phyloP scores from a whole-genome alignment of 1,140 invertebrate species.

The Thaumatotibia leucotreta region DNA sequence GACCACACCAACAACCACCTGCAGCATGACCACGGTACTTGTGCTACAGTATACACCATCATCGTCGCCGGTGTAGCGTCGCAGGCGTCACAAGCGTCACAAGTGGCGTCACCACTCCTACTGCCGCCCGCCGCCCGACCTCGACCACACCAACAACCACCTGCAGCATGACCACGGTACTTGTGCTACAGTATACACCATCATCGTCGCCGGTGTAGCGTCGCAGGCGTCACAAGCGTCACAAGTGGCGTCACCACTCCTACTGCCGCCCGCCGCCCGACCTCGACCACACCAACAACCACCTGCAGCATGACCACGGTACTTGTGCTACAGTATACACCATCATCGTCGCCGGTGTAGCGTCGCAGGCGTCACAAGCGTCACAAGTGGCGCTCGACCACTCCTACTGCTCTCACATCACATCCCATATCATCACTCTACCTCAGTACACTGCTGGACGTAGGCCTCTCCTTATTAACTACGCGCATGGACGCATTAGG shows the following conservation, averaged over 20 bases:
- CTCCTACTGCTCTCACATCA: constrained; percentile 90
- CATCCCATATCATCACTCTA: no score
- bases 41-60: no score
- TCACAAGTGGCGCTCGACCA: constrained; percentile 88
- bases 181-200: no score
- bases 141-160: constrained; percentile 49
- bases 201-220: constrained; percentile 51
- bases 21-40: constrained; percentile 73
- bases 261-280: constrained; percentile 84
- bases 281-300: constrained; percentile 43
- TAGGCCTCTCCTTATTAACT: no score
- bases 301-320: constrained; percentile 73
- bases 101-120: constrained; percentile 90
- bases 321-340: no score
- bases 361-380: constrained; percentile 76
- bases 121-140: constrained; percentile 81
- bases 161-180: constrained; percentile 74
- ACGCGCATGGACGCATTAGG: no score
- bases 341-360: constrained; percentile 46
- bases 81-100: constrained; percentile 78
- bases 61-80: constrained; percentile 55
- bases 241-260: constrained; percentile 88
- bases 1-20: constrained; percentile 56
- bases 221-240: constrained; percentile 78
- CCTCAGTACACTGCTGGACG: no score